These are phyloP conservation scores for Ceratina australensis DNA, from an alignment of 1,140 invertebrate species.

Conservation along the genomic window DNA sequence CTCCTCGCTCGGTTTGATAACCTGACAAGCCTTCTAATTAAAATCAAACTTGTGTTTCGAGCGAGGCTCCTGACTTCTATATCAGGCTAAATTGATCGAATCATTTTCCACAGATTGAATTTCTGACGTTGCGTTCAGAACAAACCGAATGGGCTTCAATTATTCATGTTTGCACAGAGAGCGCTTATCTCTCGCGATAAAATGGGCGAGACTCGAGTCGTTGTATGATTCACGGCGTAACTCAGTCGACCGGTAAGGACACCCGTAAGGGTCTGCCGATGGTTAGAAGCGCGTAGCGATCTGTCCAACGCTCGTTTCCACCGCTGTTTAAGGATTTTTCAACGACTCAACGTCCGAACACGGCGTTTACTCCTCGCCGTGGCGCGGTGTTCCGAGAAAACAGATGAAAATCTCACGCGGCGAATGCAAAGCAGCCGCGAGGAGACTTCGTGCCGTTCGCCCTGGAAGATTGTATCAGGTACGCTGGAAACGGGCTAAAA, in stretches of 20 bases:
- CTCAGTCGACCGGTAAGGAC: background rate
- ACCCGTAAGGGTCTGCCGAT: background rate
- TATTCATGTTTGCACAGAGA: no score
- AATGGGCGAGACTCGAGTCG: no score
- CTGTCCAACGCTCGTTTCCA: background rate
- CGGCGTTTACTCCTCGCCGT: slow-evolving; percentile 22
- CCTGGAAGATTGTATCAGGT: slow-evolving; percentile 67
- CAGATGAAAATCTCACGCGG: slow-evolving; percentile 72
- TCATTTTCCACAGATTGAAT: no score
- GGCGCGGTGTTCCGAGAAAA: slow-evolving; percentile 68
- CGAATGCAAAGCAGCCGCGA: slow-evolving; percentile 70
- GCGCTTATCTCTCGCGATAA: no score
- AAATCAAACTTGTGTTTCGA: no score
- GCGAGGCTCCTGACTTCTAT: no score
- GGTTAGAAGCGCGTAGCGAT: background rate
- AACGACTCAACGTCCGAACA: background rate
- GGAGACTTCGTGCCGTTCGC: slow-evolving; percentile 22
- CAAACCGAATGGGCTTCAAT: no score
- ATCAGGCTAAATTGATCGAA: no score
- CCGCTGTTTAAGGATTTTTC: slow-evolving; percentile 10
- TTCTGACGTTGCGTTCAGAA: no score
- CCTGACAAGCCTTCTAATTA: no score
- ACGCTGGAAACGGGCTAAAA: slow-evolving; percentile 56
- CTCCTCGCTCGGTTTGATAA: no score
- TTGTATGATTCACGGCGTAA: no score